Conservation (phyloP, 2,113 vertebrate genomes). For the Laticauda colubrina region DNA sequence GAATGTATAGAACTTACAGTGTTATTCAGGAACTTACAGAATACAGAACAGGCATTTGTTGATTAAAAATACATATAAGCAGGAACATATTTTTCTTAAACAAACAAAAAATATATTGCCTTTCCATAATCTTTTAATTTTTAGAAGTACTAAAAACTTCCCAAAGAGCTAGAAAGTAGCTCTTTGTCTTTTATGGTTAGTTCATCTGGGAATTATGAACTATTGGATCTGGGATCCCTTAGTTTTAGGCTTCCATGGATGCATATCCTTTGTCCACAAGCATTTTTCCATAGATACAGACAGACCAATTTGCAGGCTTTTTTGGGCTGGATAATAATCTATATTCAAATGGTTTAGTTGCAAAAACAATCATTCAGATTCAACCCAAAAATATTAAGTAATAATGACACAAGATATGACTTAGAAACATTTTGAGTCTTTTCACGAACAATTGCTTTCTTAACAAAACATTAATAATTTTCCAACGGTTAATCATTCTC, state of each 20-base stretch:
- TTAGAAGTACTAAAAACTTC: background rate
- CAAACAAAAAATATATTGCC: background rate
- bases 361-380: conserved; percentile 39
- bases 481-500: conserved; percentile 28
- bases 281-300: background rate
- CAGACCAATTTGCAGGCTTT: background rate
- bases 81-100: background rate
- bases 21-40: background rate
- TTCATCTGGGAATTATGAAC: background rate
- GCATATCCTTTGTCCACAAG: background rate
- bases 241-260: background rate
- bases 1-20: background rate
- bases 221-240: background rate
- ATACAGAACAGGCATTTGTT: background rate
- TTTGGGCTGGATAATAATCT: conserved; percentile 41
- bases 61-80: background rate
- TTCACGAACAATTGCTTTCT: background rate
- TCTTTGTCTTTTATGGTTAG: background rate
- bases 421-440: background rate
- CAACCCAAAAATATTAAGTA: background rate
- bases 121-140: background rate
- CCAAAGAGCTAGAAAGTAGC: background rate
- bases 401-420: background rate
- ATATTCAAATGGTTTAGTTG: conserved; percentile 24
- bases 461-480: conserved; percentile 26